phyloP scores from a whole-genome alignment of 1,140 invertebrate species.

The Zophobas morio region DNA sequence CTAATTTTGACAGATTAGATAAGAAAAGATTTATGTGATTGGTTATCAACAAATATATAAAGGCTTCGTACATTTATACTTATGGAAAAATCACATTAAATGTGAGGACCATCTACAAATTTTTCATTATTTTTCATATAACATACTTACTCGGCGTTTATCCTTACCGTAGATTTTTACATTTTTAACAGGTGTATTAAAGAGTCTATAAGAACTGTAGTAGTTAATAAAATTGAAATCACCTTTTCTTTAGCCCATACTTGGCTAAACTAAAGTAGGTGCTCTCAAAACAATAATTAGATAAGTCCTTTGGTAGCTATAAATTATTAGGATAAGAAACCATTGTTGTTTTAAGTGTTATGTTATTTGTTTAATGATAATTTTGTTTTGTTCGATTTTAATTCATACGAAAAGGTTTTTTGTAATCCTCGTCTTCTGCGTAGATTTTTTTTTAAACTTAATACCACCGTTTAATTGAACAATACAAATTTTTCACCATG shows the following conservation, averaged over 20 bases:
- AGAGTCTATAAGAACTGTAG: not conserved
- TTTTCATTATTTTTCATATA: not conserved
- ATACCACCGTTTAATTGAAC: too few relatives aligned
- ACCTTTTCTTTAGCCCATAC: conserved; percentile 22
- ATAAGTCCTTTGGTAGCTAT: conserved; percentile 1
- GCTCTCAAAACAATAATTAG: not conserved
- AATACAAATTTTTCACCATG: too few relatives aligned
- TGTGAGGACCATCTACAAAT: conserved; percentile 29
- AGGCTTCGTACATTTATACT: conserved; percentile 23
- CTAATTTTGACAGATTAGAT: conserved; percentile 23
- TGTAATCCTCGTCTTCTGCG: not conserved
- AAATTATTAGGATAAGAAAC: conserved; percentile 41
- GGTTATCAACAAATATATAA: not conserved
- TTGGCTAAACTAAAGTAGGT: conserved; percentile 18
- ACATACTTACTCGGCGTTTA: too few relatives aligned
- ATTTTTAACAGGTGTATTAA: conserved; percentile 13
- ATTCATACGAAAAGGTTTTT: conserved; percentile 18
- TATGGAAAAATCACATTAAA: conserved; percentile 28
- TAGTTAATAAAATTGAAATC: not conserved
- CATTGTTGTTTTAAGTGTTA: conserved; percentile 28
- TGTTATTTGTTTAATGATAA: conserved; percentile 26
- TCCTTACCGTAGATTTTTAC: conserved; percentile 24
- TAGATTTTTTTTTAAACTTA: not conserved
- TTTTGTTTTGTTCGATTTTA: conserved; percentile 41
- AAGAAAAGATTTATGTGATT: conserved; percentile 5